Base-by-base conservation (phyloP, 2,888 invertebrate species). In the Helicoverpa assulta region DNA sequence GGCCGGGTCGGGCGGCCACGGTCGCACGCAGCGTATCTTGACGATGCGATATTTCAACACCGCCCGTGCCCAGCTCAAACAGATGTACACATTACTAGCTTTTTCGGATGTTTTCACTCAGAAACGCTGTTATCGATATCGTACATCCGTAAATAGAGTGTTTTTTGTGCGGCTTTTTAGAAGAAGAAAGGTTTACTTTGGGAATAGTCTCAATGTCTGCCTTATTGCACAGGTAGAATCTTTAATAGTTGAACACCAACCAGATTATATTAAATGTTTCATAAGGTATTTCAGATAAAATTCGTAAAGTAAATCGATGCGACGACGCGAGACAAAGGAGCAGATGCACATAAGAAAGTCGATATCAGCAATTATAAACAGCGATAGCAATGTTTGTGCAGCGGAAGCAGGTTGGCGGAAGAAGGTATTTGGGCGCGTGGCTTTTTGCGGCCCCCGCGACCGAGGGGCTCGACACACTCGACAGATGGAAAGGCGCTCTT, bases 371-470 rank as follows among this genome's bases (percentile, higher is more conserved):
- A 84, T 78, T 80, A 47, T 47, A 47, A 82, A 71, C 69, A 72
- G 53, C 82, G 75, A 78, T 79, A 76, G 78, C 69, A 73, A 68
- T 81, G 81, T 84, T 76, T 80, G 81, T 76, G 83, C 70, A 80
- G 89, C 93, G 94, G 94, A 94, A 93, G 90, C 93, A 92, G 92
- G 89, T 91, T 92, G 90, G 88, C 90, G 92, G 93, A 93, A 93
- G 91, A 83, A 86, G 88, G 81, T 85, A 83, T 84, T 84, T 84
- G 83, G 88, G 87, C 88, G 89, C 90, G 89, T 91, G 91, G 89
- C 91, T 93, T 94, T 94, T 92, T 91, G 89, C 89, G 82, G 76
- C 78, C 78, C 69, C 73, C 73, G 74, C 80, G 73, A 73, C 74
- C 70, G 83, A 88, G 90, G 91, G 71, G 91, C 86, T 89, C 85